phyloP scores from a whole-genome alignment of 1,140 invertebrate species.

The Zaprionus taronus region DNA sequence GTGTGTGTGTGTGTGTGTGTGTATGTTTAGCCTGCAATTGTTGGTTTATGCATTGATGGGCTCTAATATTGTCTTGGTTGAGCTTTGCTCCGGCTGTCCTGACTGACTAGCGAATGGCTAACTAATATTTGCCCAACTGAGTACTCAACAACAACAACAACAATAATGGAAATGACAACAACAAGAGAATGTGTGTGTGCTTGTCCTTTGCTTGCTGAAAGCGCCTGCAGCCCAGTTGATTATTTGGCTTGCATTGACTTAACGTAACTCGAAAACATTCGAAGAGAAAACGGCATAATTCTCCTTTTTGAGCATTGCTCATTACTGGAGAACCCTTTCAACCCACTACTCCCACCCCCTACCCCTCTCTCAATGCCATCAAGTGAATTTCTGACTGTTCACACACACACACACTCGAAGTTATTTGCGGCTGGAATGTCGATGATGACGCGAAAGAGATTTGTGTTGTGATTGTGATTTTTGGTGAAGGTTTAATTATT shows the following conservation, averaged over 20 bases:
- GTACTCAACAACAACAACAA: conserved; percentile 36
- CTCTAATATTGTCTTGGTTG: conserved; percentile 29
- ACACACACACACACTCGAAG: background rate
- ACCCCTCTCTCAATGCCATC: no score
- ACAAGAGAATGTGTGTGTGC: conserved; percentile 5
- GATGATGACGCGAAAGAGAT: conserved; percentile 73
- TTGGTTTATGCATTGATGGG: conserved; percentile 49
- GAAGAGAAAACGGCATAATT: conserved; percentile 12
- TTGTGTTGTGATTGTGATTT: conserved; percentile 66
- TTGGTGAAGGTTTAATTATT: conserved; percentile 72
- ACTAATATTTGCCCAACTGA: conserved; percentile 61
- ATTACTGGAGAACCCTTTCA: background rate
- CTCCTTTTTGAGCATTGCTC: conserved; percentile 9
- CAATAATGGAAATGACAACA: conserved; percentile 17
- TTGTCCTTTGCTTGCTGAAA: conserved; percentile 14
- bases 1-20: background rate
- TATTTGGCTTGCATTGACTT: conserved; percentile 72
- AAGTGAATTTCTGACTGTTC: background rate
- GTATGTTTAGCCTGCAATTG: conserved; percentile 56
- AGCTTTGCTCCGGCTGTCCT: conserved; percentile 36
- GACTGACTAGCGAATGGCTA: conserved; percentile 32
- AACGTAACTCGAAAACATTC: conserved; percentile 28
- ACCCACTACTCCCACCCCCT: background rate
- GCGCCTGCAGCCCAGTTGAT: conserved; percentile 41
- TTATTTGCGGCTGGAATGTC: background rate